A percentile compares a stretch with the other conserved stretches of the same genome.
These are phyloP conservation scores for Parnassius mnemosyne DNA, from an alignment of 2,888 invertebrate genomes.

Conservation along the genomic window DNA sequence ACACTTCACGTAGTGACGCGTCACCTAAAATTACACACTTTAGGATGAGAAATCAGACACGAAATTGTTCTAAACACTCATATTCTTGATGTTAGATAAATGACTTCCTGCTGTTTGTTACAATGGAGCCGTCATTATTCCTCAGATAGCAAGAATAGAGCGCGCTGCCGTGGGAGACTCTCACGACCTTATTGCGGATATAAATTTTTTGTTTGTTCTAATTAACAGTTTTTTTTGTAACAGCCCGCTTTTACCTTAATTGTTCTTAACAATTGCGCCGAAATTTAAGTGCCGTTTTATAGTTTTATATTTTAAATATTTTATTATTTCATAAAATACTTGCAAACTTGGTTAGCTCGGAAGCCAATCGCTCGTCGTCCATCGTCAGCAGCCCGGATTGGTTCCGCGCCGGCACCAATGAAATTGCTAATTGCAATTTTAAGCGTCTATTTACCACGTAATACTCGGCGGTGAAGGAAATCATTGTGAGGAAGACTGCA, in stretches of 20 bases:
- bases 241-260: slow-evolving; percentile 77
- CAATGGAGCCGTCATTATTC: slow-evolving; percentile 78
- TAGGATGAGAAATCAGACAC: slow-evolving; percentile 75
- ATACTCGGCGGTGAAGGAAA: too few relatives aligned
- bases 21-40: slow-evolving; percentile 73
- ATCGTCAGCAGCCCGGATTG: too few relatives aligned
- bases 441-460: too few relatives aligned
- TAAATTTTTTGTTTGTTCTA: slow-evolving; percentile 78
- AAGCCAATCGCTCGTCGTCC: too few relatives aligned
- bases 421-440: too few relatives aligned
- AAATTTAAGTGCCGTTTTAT: slow-evolving; percentile 9
- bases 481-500: too few relatives aligned
- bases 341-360: too few relatives aligned
- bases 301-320: neutral
- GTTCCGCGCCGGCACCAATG: too few relatives aligned
- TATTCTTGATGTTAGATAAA: slow-evolving; percentile 81
- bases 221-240: slow-evolving; percentile 77
- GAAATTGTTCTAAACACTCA: slow-evolving; percentile 78
- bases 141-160: slow-evolving; percentile 61
- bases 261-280: slow-evolving; percentile 42
- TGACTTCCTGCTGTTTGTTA: slow-evolving; percentile 75
- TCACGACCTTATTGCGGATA: slow-evolving; percentile 78
- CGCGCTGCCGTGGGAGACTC: slow-evolving; percentile 72
- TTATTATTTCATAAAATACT: neutral
- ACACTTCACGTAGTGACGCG: slow-evolving; percentile 41